Conservation (phyloP, 1,140 invertebrate species). For the Aphis craccivora region DNA sequence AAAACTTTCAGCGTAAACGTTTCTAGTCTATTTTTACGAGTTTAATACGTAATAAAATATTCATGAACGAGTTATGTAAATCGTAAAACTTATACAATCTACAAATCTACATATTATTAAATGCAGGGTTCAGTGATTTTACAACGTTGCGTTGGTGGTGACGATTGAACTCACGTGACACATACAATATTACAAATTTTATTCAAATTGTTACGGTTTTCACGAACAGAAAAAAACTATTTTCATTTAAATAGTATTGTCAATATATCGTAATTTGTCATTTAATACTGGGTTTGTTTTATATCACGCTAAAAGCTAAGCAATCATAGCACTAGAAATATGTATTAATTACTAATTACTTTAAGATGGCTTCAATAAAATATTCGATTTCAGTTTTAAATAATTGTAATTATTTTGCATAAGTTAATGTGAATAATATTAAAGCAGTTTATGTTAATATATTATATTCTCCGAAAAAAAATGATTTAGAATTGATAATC, state of each 20-base stretch:
- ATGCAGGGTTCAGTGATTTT: background rate
- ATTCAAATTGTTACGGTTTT: background rate
- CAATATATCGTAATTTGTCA: background rate
- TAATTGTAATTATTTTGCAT: background rate
- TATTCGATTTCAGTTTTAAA: background rate
- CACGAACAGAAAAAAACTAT: background rate
- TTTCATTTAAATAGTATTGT: background rate
- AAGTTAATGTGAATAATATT: background rate
- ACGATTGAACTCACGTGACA: background rate
- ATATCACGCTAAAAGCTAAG: background rate
- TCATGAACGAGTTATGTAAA: constrained; percentile 3
- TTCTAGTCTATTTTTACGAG: background rate
- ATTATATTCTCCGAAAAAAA: background rate
- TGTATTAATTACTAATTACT: background rate
- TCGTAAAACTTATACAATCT: background rate
- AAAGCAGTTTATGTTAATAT: background rate
- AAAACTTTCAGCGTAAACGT: background rate
- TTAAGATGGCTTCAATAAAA: background rate
- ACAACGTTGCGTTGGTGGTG: too few species aligned
- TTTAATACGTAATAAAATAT: background rate
- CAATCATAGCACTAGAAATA: background rate
- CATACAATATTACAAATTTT: background rate
- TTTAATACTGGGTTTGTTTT: background rate
- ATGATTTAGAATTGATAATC: background rate
- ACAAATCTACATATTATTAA: background rate